Evolutionary conservation across 2,113 vertebrate species (phyloP), one percentile per base, ranked within the genome.

Genomic region (Pitta sordida): DNA sequence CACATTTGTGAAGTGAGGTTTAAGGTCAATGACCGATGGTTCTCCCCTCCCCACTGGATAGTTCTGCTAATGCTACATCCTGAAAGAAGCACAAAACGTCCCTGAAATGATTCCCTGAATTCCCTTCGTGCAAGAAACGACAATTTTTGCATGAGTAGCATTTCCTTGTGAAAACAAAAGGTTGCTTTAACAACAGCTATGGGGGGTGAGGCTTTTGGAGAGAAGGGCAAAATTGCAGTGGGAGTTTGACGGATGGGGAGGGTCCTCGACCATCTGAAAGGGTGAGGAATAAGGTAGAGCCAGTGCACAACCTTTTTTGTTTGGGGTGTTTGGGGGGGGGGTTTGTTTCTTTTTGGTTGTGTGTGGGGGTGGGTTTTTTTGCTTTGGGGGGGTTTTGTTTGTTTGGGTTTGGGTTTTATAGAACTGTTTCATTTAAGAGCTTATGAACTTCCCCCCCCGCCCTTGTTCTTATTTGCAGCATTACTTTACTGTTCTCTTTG

Each of bases 401-500:
- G 44, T 46, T 46, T 46, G 20, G 44, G 19, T 46, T 46, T 46
- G 4, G 8, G 5, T 20, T 27, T 37, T 29, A 46, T 49, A 0
- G n/a, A 10, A 58, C 0, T 37, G 3, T 53, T 90, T 49, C 15
- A 34, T 69, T 77, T 64, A 41, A 34, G 21, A 58, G 10, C 46
- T 85, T 79, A 39, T 90, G 52, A 90, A 51, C 13, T 21, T 15
- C 59, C 62, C 55, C 22, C 5, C 13, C 19, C n/a, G n/a, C 39
- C 39, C 85, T 92, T 86, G 39, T 86, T 91, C 36, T 85, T 2
- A 83, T 96, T 90, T 86, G 13, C 96, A 99, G 99, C 98, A 99
- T 94, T 99, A 99, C 95, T 99, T 99, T 89, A 99, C 99, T 65
- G 98, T 99, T 67, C 97, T 99, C 94, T 99, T 99, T 83, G 99